These are phyloP conservation scores for Drosophila pallidifrons DNA, from an alignment of 1,140 invertebrate genomes.

Conservation along the genomic window DNA sequence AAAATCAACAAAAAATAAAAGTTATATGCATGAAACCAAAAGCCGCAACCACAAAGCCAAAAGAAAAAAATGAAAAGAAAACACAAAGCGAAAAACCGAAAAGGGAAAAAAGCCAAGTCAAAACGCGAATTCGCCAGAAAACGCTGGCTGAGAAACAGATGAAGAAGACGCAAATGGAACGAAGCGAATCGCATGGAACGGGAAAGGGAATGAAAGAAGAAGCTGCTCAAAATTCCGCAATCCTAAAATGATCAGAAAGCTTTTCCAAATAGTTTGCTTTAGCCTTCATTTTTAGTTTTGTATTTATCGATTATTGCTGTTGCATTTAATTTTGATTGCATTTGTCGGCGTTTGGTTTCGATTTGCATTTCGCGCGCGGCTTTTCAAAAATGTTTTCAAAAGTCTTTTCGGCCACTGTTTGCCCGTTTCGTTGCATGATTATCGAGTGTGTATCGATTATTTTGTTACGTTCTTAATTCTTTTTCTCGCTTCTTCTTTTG, in stretches of 20 bases:
- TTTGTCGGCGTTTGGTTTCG: neutral
- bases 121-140: constrained; percentile 52
- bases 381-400: constrained; percentile 16
- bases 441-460: neutral
- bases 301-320: neutral
- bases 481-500: constrained; percentile 15
- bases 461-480: neutral
- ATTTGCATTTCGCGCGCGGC: constrained; percentile 24
- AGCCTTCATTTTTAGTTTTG: neutral
- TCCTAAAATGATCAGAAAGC: neutral
- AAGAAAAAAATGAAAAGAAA: constrained; percentile 24
- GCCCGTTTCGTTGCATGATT: neutral
- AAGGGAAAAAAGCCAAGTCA: constrained; percentile 22
- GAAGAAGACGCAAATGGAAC: constrained; percentile 15
- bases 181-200: neutral
- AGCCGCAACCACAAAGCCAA: constrained; percentile 17
- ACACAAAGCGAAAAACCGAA: neutral
- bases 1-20: constrained; percentile 8
- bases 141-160: constrained; percentile 21
- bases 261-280: neutral
- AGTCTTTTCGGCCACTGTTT: constrained; percentile 36
- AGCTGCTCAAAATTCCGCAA: constrained; percentile 17
- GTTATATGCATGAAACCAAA: constrained; percentile 53
- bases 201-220: neutral
- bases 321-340: neutral